A percentile compares a stretch with the other conserved stretches of the same genome.
These are phyloP conservation scores for Aporophyla nigra DNA, from an alignment of 2,888 invertebrate genomes.

Conservation along the genomic window DNA sequence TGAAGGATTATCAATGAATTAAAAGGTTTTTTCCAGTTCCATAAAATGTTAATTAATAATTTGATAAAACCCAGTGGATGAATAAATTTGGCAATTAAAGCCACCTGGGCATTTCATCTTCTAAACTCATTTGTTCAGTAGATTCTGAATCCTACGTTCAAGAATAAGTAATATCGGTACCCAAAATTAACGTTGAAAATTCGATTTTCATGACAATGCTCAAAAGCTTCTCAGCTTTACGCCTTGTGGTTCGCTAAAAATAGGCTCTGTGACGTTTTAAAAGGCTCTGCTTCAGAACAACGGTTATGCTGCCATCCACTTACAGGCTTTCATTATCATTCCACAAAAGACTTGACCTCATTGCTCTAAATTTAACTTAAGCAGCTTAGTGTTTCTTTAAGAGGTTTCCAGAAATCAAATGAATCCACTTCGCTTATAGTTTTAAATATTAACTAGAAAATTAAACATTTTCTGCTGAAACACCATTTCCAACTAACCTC, in stretches of 20 bases:
- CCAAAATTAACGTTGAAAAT: slow-evolving; percentile 32
- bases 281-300: slow-evolving; percentile 23
- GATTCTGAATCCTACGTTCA: slow-evolving; percentile 20
- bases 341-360: slow-evolving; percentile 14
- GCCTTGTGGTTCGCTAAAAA: slow-evolving; percentile 33
- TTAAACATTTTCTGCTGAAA: not conserved
- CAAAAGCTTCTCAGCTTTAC: slow-evolving; percentile 29
- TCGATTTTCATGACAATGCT: slow-evolving; percentile 30
- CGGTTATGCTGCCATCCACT: slow-evolving; percentile 2
- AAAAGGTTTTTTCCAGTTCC: slow-evolving; percentile 12
- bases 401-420: not conserved
- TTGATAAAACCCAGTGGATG: slow-evolving; percentile 42
- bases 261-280: slow-evolving; percentile 24
- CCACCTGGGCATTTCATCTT: slow-evolving; percentile 43
- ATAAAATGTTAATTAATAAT: slow-evolving; percentile 39
- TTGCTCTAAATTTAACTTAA: not conserved
- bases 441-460: not conserved
- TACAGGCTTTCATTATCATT: slow-evolving; percentile 22
- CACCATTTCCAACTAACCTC: not conserved
- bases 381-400: not conserved
- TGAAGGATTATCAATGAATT: slow-evolving; percentile 29
- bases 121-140: slow-evolving; percentile 43
- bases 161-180: slow-evolving; percentile 36
- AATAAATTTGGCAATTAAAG: slow-evolving; percentile 56
- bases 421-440: not conserved